Conservation (phyloP, 2,888 invertebrate genomes). For the Linnaemya tessellans region DNA sequence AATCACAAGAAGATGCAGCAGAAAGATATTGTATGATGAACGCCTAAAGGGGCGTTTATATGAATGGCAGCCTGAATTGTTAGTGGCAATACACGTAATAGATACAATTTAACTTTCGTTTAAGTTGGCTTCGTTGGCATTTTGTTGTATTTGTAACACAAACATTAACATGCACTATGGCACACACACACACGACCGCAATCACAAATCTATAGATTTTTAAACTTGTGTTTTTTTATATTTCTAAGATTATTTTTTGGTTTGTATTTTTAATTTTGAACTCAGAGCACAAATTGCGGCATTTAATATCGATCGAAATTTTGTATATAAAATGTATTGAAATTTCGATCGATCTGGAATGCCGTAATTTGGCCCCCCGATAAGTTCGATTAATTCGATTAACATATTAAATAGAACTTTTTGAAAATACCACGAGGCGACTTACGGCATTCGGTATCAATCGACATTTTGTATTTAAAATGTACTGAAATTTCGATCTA, state of each 20-base stretch:
- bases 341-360: no score
- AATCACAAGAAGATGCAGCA: neutral
- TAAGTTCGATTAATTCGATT: no score
- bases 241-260: neutral
- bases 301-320: no score
- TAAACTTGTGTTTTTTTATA: neutral
- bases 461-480: no score
- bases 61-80: conserved; percentile 1
- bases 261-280: no score
- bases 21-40: conserved; percentile 21
- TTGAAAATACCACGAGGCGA: no score
- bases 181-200: neutral
- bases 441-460: no score
- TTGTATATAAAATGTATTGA: no score
- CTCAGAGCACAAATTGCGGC: no score
- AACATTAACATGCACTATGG: neutral
- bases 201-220: conserved; percentile 2
- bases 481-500: no score
- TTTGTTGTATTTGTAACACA: neutral
- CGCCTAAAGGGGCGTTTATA: conserved; percentile 25
- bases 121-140: conserved; percentile 25
- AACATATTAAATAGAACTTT: no score
- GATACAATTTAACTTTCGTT: conserved; percentile 64
- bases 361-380: no score
- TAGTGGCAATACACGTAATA: conserved; percentile 40